phyloP scores from a whole-genome alignment of 1,140 invertebrate species.

The Aphaenogaster floridana region DNA sequence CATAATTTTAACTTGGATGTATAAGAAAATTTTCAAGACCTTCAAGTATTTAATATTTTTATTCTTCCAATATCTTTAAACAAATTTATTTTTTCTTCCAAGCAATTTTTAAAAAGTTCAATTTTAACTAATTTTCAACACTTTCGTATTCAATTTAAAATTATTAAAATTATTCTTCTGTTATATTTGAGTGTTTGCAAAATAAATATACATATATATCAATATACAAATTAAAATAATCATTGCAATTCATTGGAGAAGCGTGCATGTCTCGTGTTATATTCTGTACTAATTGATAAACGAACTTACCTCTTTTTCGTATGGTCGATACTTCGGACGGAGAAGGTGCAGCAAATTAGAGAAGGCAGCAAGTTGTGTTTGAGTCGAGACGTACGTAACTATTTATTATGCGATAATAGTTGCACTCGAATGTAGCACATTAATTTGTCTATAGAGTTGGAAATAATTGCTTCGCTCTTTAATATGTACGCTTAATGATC shows the following conservation, averaged over 20 bases:
- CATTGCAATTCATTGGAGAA: background rate
- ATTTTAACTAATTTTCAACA: background rate
- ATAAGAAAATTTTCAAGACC: background rate
- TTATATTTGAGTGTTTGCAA: background rate
- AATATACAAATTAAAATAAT: background rate
- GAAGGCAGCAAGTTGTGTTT: slow-evolving; percentile 30
- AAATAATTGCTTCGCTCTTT: slow-evolving; percentile 73
- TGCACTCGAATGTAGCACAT: slow-evolving; percentile 77
- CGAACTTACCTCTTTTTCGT: slow-evolving; percentile 3
- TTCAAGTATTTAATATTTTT: background rate
- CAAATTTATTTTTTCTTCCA: background rate
- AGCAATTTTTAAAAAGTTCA: background rate
- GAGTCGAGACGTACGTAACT: slow-evolving; percentile 74
- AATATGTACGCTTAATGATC: slow-evolving; percentile 75
- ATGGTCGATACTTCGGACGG: background rate
- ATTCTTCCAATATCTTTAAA: background rate
- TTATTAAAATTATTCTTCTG: background rate
- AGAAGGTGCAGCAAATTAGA: slow-evolving; percentile 22
- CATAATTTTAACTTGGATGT: background rate
- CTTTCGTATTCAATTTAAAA: background rate
- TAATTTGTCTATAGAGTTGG: slow-evolving; percentile 77
- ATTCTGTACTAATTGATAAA: background rate
- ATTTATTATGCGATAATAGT: slow-evolving; percentile 78
- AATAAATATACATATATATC: background rate
- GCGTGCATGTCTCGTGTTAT: background rate